These are phyloP conservation scores for Helleia helle DNA, from an alignment of 2,888 invertebrate species.

Conservation along the genomic window DNA sequence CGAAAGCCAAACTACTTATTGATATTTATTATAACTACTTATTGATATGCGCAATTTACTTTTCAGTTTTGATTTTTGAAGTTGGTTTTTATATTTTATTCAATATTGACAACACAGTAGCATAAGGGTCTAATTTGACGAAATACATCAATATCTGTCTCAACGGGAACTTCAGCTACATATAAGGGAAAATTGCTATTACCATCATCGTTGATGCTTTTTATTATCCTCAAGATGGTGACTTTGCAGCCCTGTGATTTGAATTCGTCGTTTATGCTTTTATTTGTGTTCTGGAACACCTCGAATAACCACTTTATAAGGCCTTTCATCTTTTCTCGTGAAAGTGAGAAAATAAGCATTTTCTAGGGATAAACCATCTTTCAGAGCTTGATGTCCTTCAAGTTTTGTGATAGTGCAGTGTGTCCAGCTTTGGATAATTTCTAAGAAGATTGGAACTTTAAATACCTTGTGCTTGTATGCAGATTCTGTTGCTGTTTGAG, in stretches of 20 bases:
- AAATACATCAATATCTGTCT: constrained; percentile 14
- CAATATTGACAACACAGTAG: constrained; percentile 16
- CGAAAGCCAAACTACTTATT: constrained; percentile 1
- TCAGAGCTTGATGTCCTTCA: neutral
- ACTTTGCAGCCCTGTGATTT: neutral
- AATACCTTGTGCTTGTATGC: neutral
- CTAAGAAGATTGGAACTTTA: neutral
- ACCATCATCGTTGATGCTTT: neutral
- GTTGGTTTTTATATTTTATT: too few species aligned
- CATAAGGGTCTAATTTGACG: constrained; percentile 15
- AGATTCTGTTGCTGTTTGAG: neutral
- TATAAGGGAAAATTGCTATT: neutral
- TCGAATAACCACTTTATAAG: neutral
- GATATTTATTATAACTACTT: too few species aligned
- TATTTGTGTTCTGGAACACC: neutral
- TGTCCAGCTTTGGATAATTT: neutral
- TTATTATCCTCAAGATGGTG: neutral
- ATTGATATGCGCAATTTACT: too few species aligned
- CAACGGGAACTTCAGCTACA: constrained; percentile 10
- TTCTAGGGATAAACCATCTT: neutral
- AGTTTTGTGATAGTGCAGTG: neutral
- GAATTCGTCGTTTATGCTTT: neutral
- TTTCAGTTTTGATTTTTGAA: too few species aligned
- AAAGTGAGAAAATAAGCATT: neutral
- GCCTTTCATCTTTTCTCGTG: neutral